A percentile compares a stretch with the other conserved stretches of the same genome.
Conservation (phyloP, 2,888 invertebrate genomes). For the Myopa testacea region DNA sequence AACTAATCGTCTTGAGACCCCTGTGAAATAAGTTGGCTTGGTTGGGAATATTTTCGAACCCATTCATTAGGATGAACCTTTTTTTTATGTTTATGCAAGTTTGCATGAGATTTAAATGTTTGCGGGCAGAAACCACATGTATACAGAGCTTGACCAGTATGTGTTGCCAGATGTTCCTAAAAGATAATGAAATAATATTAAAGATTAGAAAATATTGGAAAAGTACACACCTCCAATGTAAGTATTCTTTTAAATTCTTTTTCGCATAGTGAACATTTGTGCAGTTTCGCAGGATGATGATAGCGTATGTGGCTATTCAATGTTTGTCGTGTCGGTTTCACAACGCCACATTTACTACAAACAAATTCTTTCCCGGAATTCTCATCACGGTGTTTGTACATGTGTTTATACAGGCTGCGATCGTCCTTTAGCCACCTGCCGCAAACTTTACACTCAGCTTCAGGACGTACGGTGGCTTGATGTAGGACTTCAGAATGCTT, state of each 20-base stretch:
- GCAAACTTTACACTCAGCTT: constrained; percentile 56
- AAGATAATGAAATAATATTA: not conserved
- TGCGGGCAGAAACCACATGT: constrained; percentile 45
- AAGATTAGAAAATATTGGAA: not conserved
- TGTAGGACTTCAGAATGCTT: constrained; percentile 54
- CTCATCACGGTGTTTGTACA: constrained; percentile 54
- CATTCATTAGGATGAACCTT: constrained; percentile 46
- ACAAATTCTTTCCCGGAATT: constrained; percentile 54
- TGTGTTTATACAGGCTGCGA: constrained; percentile 55
- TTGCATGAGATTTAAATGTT: constrained; percentile 46
- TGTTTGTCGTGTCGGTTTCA: constrained; percentile 54
- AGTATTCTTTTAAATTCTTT: constrained; percentile 55
- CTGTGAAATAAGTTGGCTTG: not conserved
- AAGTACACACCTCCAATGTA: constrained; percentile 48
- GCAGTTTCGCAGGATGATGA: constrained; percentile 53
- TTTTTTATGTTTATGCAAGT: constrained; percentile 47
- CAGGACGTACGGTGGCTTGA: constrained; percentile 53
- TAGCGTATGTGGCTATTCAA: constrained; percentile 56
- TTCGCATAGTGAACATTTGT: constrained; percentile 53
- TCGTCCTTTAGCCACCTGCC: constrained; percentile 55
- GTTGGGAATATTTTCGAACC: constrained; percentile 26
- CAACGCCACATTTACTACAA: constrained; percentile 52
- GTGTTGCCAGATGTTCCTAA: constrained; percentile 45
- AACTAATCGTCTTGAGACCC: not conserved
- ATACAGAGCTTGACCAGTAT: constrained; percentile 45